These are phyloP conservation scores for Campodea augens DNA, from an alignment of 1,140 invertebrate species.

Conservation along the genomic window DNA sequence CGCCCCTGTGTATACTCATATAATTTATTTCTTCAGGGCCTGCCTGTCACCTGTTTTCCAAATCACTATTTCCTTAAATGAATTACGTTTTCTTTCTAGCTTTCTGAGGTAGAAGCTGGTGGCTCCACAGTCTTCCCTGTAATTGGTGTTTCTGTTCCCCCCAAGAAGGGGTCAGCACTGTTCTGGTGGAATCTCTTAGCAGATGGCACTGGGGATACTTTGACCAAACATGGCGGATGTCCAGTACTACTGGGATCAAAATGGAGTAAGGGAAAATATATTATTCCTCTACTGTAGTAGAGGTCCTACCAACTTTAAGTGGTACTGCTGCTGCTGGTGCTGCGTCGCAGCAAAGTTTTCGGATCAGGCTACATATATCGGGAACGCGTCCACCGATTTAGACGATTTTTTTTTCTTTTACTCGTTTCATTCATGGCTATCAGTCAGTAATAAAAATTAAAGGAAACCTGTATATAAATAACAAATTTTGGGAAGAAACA, in stretches of 20 bases:
- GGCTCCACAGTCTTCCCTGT: slow-evolving; percentile 13
- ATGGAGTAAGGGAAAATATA: slow-evolving; percentile 14
- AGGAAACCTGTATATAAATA: too few species aligned
- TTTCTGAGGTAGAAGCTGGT: slow-evolving; percentile 8
- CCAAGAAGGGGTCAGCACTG: slow-evolving; percentile 16
- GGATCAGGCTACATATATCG: too few species aligned
- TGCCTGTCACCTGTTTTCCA: background rate
- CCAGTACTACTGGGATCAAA: slow-evolving; percentile 16
- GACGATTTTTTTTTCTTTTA: too few species aligned
- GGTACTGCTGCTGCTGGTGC: too few species aligned
- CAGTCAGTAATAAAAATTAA: too few species aligned
- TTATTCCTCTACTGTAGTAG: too few species aligned
- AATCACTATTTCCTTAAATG: too few species aligned
- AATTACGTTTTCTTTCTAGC: background rate
- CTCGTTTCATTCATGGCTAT: too few species aligned
- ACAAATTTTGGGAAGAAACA: too few species aligned
- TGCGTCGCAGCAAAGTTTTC: too few species aligned
- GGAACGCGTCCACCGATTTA: too few species aligned
- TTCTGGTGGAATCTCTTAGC: slow-evolving; percentile 18
- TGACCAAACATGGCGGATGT: slow-evolving; percentile 17
- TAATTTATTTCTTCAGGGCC: slow-evolving; percentile 6
- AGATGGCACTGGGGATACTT: slow-evolving; percentile 14
- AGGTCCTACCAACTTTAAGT: too few species aligned
- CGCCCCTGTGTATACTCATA: background rate
- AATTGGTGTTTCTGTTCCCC: slow-evolving; percentile 12